Conservation (phyloP, 2,113 vertebrate species). For the Butastur rufipennis region DNA sequence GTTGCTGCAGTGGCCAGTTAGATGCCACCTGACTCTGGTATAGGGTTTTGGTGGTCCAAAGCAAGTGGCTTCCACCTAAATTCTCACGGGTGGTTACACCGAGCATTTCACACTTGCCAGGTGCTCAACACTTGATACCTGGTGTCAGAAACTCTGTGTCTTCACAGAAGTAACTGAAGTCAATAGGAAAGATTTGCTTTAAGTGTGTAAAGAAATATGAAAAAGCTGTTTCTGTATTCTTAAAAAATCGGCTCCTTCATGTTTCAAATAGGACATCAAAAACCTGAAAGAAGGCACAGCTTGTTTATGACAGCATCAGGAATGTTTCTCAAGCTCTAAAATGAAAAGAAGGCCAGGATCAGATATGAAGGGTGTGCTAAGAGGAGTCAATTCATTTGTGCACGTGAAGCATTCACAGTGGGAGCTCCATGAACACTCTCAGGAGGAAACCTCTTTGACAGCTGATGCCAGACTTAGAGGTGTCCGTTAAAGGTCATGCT, state of each 20-base stretch:
- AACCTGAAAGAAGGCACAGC: neutral
- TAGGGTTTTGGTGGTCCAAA: neutral
- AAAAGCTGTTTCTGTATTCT: neutral
- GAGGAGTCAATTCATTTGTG: neutral
- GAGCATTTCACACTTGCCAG: fast-evolving
- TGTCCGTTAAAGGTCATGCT: neutral
- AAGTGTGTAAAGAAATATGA: neutral
- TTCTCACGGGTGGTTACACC: fast-evolving
- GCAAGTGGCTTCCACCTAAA: neutral
- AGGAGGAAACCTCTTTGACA: neutral
- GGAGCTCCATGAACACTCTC: fast-evolving
- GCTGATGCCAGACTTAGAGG: neutral
- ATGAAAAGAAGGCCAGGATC: neutral
- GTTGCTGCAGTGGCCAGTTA: neutral
- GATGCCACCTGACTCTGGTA: neutral
- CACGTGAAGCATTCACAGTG: fast-evolving
- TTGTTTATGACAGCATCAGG: neutral
- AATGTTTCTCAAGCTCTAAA: neutral
- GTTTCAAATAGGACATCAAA: neutral
- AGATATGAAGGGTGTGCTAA: neutral
- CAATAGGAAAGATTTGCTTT: neutral
- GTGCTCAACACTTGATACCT: neutral
- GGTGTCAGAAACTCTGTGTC: neutral
- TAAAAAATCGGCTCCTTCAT: fast-evolving
- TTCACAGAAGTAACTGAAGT: neutral